Evolutionary conservation across 2,113 vertebrate species (phyloP).

Genomic region (Dascyllus trimaculatus): DNA sequence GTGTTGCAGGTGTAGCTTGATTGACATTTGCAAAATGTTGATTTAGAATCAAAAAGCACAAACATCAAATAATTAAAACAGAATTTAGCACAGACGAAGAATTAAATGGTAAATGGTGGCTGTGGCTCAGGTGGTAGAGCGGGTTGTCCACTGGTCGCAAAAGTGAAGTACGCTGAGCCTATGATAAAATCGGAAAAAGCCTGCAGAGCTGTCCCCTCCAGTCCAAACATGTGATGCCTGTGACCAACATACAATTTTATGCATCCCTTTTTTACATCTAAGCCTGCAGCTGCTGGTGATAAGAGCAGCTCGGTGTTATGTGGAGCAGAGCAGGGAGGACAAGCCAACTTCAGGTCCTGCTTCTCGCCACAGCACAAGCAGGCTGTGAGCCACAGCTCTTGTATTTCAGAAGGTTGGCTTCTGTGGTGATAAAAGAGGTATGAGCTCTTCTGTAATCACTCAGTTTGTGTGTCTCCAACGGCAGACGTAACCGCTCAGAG

Average conservation of each 20-base stretch:
- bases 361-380: neutral
- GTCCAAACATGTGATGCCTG: constrained; percentile 8
- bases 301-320: neutral
- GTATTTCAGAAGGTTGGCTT: constrained; percentile 30
- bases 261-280: constrained; percentile 1
- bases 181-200: too few species aligned
- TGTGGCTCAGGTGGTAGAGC: too few species aligned
- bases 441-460: constrained; percentile 31
- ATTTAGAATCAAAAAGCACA: too few species aligned
- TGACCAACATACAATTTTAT: neutral
- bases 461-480: constrained; percentile 2
- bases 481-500: neutral
- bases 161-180: too few species aligned
- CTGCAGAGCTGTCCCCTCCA: too few species aligned
- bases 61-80: too few species aligned
- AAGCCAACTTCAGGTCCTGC: constrained; percentile 1
- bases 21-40: too few species aligned
- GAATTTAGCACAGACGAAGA: too few species aligned
- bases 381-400: constrained; percentile 1
- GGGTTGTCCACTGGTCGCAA: too few species aligned
- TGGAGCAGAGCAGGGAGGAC: neutral
- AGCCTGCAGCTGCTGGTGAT: constrained; percentile 13
- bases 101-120: too few species aligned
- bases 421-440: constrained; percentile 42
- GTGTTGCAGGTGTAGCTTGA: too few species aligned